Percentiles rank a stretch among this genome's conserved stretches.
Conservation (phyloP, 2,888 invertebrate species). For the Rosalia funebris region DNA sequence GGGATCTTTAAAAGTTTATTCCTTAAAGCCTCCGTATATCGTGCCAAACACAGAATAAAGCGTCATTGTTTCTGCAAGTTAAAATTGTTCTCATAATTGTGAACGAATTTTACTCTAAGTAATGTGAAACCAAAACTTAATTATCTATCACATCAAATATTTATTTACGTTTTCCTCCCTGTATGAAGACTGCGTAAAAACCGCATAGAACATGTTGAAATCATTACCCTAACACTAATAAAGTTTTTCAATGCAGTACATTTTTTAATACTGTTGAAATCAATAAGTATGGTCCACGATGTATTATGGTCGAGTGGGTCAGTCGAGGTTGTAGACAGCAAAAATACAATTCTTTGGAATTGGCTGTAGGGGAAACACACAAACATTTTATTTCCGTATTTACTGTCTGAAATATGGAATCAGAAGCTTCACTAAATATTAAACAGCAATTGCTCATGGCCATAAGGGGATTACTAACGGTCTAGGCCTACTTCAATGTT, state of each 20-base stretch:
- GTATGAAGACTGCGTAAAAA: slow-evolving; percentile 6
- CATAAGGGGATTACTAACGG: neutral
- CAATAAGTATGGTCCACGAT: slow-evolving; percentile 16
- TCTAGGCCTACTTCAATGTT: too few species aligned
- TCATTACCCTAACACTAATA: slow-evolving; percentile 6
- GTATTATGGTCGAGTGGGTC: slow-evolving; percentile 16
- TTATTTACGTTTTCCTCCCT: slow-evolving; percentile 15
- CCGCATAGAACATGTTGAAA: slow-evolving; percentile 5
- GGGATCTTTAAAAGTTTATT: too few species aligned
- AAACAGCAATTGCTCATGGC: neutral
- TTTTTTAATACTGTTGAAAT: slow-evolving; percentile 24
- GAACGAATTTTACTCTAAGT: too few species aligned
- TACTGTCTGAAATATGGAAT: neutral
- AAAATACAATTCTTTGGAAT: slow-evolving; percentile 8
- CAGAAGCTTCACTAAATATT: neutral
- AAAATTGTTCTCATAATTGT: too few species aligned
- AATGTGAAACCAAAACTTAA: too few species aligned
- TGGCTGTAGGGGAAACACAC: neutral
- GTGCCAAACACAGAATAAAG: too few species aligned
- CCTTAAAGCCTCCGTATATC: too few species aligned
- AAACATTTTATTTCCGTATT: neutral
- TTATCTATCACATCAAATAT: neutral
- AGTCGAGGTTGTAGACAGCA: slow-evolving; percentile 11
- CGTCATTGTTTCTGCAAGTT: too few species aligned
- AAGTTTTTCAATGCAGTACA: slow-evolving; percentile 7